Base-by-base conservation (phyloP, 2,888 invertebrate species). In the Hedychridium roseum region DNA sequence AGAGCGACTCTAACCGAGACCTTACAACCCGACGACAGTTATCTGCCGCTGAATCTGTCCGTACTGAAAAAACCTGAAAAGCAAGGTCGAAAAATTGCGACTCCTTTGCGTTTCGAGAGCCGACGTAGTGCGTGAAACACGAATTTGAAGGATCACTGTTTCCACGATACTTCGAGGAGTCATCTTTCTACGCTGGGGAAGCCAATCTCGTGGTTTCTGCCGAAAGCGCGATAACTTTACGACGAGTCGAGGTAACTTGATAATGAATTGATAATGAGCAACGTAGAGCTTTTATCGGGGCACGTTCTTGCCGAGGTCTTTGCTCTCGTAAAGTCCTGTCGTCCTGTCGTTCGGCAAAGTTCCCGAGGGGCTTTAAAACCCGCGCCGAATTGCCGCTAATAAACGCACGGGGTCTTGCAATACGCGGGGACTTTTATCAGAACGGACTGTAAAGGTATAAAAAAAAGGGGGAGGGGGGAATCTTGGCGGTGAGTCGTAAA, bases 341-440 rank as follows among this genome's bases (percentile, higher is more conserved):
- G n/a, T 47, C 40, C 16, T 26, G 20, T n/a, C 43, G 39, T 18
- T 50, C 43, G 34, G 57, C 49, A 60, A 60, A 57, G 47, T 47
- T 63, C 57, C 41, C 16, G 48, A 34, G 27, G 9, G 36, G 34
- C 54, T 63, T 64, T 64, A 63, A 50, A 60, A 48, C 43, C 47
- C 50, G 36, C 31, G 38, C 52, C 53, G 45, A 63, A 63, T 53
- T 44, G 44, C 50, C 50, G 42, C 63, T 57, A 63, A 63, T 63
- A 63, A 63, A 63, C 57, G 54, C 41, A 51, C 35, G 5, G 16
- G 4, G 15, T 21, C 38, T 6, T 14, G 7, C 30, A 9, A 12
- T 23, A 27, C 42, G 38, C 23, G 30, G 39, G 20, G 35, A 59
- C 45, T 51, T 60, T 62, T 60, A 63, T 31, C 50, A 53, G 52